phyloP scores from a whole-genome alignment of 2,113 vertebrate species.

The Gallinago media region DNA sequence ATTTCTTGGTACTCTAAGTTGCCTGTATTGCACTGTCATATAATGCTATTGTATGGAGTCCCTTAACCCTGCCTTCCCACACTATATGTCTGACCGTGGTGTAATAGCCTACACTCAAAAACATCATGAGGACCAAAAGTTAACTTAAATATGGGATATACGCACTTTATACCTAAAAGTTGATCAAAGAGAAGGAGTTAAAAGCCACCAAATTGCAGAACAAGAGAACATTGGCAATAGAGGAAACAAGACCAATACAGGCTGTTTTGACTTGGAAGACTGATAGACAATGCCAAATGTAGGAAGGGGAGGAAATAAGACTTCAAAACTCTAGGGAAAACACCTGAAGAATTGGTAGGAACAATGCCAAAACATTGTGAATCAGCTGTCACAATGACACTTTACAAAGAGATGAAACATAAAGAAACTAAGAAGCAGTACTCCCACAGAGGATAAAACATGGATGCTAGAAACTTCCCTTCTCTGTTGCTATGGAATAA shows the following conservation, averaged over 20 bases:
- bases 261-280: neutral
- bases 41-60: neutral
- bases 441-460: neutral
- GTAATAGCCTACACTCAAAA: neutral
- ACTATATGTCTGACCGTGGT: rapidly evolving
- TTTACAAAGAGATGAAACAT: neutral
- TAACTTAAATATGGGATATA: neutral
- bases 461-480: neutral
- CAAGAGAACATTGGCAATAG: neutral
- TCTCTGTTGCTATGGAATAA: neutral
- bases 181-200: neutral
- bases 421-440: neutral
- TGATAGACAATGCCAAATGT: neutral
- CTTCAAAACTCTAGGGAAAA: neutral
- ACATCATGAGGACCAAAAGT: neutral
- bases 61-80: neutral
- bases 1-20: neutral
- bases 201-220: neutral
- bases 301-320: neutral
- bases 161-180: neutral
- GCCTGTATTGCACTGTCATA: neutral
- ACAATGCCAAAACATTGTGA: neutral
- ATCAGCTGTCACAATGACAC: neutral
- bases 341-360: neutral
- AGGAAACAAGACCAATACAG: neutral